phyloP scores from a whole-genome alignment of 2,113 vertebrate species.

The Emberiza fucata region DNA sequence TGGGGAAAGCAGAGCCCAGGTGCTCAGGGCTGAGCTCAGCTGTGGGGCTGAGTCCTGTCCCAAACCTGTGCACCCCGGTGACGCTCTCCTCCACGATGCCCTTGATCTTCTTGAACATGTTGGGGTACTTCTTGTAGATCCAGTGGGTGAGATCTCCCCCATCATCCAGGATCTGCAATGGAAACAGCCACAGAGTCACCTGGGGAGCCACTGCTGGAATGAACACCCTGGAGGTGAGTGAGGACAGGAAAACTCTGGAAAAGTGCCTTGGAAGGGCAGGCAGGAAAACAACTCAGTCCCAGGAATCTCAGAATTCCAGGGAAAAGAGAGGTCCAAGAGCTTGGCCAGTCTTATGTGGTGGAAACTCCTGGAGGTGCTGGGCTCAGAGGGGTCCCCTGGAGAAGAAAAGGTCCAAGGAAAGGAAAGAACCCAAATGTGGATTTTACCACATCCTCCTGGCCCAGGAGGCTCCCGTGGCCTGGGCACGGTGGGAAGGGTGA shows the following conservation, averaged over 20 bases:
- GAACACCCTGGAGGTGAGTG: rapidly evolving
- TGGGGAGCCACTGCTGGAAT: background rate
- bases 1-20: background rate
- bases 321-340: background rate
- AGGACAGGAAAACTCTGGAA: background rate
- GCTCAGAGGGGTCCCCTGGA: background rate
- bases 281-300: background rate
- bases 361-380: background rate
- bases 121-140: conserved; percentile 99
- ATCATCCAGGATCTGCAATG: conserved; percentile 90
- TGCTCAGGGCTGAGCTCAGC: rapidly evolving
- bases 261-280: background rate
- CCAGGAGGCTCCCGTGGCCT: background rate
- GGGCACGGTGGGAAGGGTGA: background rate
- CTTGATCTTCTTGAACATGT: conserved; percentile 99
- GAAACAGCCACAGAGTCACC: background rate
- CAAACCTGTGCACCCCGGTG: conserved; percentile 91
- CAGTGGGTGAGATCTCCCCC: conserved; percentile 97
- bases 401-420: background rate
- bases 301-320: background rate
- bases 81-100: conserved; percentile 99
- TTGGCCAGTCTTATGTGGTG: rapidly evolving
- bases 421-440: rapidly evolving
- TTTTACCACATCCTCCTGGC: background rate
- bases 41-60: background rate